phyloP scores from a whole-genome alignment of 2,797 vertebrate genomes.

The Trematomus bernacchii region DNA sequence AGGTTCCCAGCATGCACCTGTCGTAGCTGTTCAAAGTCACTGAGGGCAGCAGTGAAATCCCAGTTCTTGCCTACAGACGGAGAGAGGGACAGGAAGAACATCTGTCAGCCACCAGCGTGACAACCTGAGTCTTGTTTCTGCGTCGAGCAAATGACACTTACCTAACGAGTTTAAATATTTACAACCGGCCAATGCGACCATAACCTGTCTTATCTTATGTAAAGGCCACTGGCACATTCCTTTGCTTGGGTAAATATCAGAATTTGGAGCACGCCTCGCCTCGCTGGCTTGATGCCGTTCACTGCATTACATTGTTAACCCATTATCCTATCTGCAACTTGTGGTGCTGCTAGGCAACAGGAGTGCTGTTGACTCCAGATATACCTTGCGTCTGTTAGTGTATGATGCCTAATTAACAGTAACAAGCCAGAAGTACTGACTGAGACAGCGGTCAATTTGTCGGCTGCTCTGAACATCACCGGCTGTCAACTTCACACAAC shows the following conservation, averaged over 20 bases:
- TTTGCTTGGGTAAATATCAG: slow-evolving; percentile 48
- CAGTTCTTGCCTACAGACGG: slow-evolving; percentile 93
- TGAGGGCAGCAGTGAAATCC: slow-evolving; percentile 94
- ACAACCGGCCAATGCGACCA: slow-evolving; percentile 30
- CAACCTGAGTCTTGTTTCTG: slow-evolving; percentile 19
- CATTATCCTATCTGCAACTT: slow-evolving; percentile 70
- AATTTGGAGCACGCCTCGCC: slow-evolving; percentile 38
- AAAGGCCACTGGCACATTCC: slow-evolving; percentile 60
- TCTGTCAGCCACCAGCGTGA: slow-evolving; percentile 16
- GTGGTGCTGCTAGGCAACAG: slow-evolving; percentile 82
- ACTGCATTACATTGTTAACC: slow-evolving; percentile 69
- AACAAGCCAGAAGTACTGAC: slow-evolving; percentile 29
- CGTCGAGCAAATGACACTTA: slow-evolving; percentile 11
- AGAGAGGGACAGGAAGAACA: not conserved
- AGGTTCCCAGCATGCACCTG: slow-evolving; percentile 93
- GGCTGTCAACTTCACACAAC: slow-evolving; percentile 1
- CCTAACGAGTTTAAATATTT: slow-evolving; percentile 65
- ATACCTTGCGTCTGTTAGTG: slow-evolving; percentile 56
- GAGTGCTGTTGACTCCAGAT: slow-evolving; percentile 57
- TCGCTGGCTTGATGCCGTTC: slow-evolving; percentile 38
- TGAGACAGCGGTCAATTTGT: slow-evolving; percentile 24
- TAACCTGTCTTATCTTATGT: slow-evolving; percentile 24
- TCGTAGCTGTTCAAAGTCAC: slow-evolving; percentile 95
- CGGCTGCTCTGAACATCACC: slow-evolving; percentile 7
- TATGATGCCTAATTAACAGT: slow-evolving; percentile 50